A percentile compares a stretch with the other conserved stretches of the same genome.
phyloP scores from a whole-genome alignment of 2,797 vertebrate species.

The Urocyon cinereoargenteus region DNA sequence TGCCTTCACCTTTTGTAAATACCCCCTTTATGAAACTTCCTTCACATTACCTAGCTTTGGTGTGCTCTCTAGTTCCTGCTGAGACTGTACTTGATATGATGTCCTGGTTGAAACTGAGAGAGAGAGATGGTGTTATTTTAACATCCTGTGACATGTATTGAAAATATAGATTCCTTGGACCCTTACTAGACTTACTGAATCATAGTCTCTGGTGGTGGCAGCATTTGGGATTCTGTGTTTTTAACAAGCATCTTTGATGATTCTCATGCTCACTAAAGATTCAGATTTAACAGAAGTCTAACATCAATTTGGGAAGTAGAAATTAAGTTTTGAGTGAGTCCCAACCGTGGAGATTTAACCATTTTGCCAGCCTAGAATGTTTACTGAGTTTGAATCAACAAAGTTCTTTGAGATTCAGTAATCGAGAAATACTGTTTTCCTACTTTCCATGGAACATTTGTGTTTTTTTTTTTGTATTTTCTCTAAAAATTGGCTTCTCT shows the following conservation, averaged over 20 bases:
- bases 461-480: not conserved
- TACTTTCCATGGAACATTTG: not conserved
- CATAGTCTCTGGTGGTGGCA: not conserved
- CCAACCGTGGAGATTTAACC: not conserved
- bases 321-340: not conserved
- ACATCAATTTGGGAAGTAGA: not conserved
- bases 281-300: not conserved
- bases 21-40: not conserved
- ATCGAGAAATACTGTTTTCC: not conserved
- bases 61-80: not conserved
- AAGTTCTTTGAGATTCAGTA: not conserved
- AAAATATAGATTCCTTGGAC: not conserved
- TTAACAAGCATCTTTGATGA: not conserved
- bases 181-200: not conserved
- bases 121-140: not conserved
- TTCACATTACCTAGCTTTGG: not conserved
- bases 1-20: not conserved
- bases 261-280: not conserved
- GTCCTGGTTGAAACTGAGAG: not conserved
- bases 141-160: not conserved
- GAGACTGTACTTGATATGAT: not conserved
- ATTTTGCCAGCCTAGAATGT: not conserved
- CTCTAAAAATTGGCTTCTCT: not conserved
- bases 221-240: slow-evolving; percentile 5
- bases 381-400: not conserved